Evolutionary conservation across 2,113 vertebrate genomes (phyloP).

Genomic region (Merops nubicus): DNA sequence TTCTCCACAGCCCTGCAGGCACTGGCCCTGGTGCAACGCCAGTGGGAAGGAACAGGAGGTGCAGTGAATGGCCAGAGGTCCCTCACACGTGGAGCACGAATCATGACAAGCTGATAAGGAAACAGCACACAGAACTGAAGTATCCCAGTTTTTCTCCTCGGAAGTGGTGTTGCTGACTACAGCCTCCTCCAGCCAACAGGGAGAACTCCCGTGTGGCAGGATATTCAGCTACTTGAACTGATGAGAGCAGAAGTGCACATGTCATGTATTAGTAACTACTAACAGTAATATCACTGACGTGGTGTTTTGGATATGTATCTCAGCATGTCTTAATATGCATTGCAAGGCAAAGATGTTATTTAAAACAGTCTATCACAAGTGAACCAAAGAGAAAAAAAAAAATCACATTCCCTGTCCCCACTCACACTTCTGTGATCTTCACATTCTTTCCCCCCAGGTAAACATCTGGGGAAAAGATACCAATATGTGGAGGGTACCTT

Average conservation of each 20-base stretch:
- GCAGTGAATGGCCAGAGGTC: conserved; percentile 84
- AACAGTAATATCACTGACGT: background rate
- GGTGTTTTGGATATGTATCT: background rate
- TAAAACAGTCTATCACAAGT: background rate
- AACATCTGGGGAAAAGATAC: background rate
- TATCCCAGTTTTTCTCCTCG: background rate
- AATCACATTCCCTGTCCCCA: background rate
- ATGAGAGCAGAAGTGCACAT: background rate
- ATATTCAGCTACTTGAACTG: background rate
- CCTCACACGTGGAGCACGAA: conserved; percentile 84
- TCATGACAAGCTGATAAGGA: conserved; percentile 83
- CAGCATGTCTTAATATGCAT: background rate
- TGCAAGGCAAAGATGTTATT: background rate
- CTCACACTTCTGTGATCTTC: background rate
- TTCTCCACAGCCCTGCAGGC: conserved; percentile 85
- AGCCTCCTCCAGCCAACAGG: background rate
- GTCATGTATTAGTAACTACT: background rate
- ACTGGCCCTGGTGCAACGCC: conserved; percentile 81
- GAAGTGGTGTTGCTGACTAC: background rate
- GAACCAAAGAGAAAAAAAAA: background rate
- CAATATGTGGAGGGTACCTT: background rate
- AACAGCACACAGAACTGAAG: background rate
- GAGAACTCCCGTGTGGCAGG: background rate
- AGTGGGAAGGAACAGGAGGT: conserved; percentile 74
- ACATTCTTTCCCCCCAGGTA: background rate